Evolutionary conservation across 30 jellyfish, hydroid and myxozoan genomes (phyloP).

Genomic region (Aurelia coerulea): DNA sequence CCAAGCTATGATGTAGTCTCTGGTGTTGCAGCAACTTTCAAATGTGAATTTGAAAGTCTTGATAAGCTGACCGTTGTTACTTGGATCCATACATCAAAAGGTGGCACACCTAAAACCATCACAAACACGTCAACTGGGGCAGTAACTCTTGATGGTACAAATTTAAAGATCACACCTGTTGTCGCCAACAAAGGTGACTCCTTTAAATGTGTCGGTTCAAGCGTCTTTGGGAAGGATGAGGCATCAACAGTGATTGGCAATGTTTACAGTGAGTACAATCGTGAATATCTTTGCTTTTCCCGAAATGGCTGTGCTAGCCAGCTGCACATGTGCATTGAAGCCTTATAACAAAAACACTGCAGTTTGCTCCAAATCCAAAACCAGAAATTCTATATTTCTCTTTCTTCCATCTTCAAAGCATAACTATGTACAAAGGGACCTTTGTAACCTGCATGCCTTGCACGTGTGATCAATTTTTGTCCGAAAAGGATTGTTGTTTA

Average conservation of each 20-base stretch:
- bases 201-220: slow-evolving; percentile 16
- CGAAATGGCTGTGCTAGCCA: too few relatives aligned
- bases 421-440: too few relatives aligned
- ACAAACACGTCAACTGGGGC: slow-evolving; percentile 12
- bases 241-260: not conserved
- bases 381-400: too few relatives aligned
- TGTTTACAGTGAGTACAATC: slow-evolving; percentile 35
- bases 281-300: too few relatives aligned
- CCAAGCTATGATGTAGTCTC: slow-evolving; percentile 17
- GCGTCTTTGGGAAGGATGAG: not conserved
- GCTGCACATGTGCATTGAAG: too few relatives aligned
- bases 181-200: slow-evolving; percentile 33
- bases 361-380: too few relatives aligned
- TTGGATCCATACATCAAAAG: slow-evolving; percentile 31
- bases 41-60: slow-evolving; percentile 30
- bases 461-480: too few relatives aligned
- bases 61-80: not conserved
- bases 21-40: slow-evolving; percentile 39
- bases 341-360: too few relatives aligned
- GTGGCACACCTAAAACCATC: not conserved
- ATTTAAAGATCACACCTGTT: slow-evolving; percentile 24
- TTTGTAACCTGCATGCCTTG: too few relatives aligned
- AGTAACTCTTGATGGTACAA: slow-evolving; percentile 20
- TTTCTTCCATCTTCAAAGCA: too few relatives aligned
- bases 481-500: too few relatives aligned